phyloP scores from a whole-genome alignment of 2,888 invertebrate genomes.

The Scrobipalpa atriplicella region DNA sequence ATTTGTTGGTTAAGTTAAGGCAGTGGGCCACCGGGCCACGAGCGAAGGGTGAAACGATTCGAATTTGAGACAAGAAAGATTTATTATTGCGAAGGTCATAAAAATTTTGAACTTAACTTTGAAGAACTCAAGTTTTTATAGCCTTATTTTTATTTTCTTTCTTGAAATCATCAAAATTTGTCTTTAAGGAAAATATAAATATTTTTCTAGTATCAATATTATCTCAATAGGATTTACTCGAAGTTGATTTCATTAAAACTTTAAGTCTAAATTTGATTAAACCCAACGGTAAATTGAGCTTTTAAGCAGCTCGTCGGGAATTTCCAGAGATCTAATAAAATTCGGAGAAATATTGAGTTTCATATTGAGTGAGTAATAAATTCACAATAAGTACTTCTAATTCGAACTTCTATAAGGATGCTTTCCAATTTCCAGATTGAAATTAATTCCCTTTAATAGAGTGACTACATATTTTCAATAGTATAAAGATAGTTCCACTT shows the following conservation, averaged over 20 bases:
- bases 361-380: background rate
- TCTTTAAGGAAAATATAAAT: too few relatives aligned
- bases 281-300: background rate
- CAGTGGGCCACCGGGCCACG: constrained; percentile 70
- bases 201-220: background rate
- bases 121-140: too few relatives aligned
- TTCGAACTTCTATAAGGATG: too few relatives aligned
- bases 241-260: background rate
- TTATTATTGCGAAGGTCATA: background rate
- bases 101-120: too few relatives aligned
- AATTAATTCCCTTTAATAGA: too few relatives aligned
- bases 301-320: background rate
- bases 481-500: too few relatives aligned
- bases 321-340: background rate
- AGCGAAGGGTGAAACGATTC: constrained; percentile 28
- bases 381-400: too few relatives aligned
- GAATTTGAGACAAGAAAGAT: constrained; percentile 20
- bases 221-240: background rate
- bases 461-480: too few relatives aligned
- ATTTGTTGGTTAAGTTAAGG: constrained; percentile 43
- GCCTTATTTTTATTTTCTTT: too few relatives aligned
- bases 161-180: too few relatives aligned
- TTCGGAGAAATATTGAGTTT: background rate
- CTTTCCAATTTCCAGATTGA: too few relatives aligned
- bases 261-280: background rate